A percentile compares a stretch with the other conserved stretches of the same genome.
These are phyloP conservation scores for Pardalotus punctatus DNA, from an alignment of 2,113 vertebrate species.

Conservation along the genomic window DNA sequence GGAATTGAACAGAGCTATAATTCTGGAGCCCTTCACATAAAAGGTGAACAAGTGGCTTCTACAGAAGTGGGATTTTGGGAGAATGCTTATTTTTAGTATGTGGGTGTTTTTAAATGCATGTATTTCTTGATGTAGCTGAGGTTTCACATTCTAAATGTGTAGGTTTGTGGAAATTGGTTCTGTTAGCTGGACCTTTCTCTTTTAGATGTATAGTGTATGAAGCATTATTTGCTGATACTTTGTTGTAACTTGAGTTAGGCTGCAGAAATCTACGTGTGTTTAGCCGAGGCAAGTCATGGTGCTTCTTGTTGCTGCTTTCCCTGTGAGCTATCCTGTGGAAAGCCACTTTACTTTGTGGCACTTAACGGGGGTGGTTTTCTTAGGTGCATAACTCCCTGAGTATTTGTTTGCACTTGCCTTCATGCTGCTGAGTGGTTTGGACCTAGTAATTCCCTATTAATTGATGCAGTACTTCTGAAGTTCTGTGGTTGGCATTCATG, in stretches of 20 bases:
- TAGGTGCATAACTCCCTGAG: background rate
- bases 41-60: conserved; percentile 73
- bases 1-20: conserved; percentile 88
- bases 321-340: background rate
- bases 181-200: background rate
- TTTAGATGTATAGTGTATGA: background rate
- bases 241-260: background rate
- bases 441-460: background rate
- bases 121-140: background rate
- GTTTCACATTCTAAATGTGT: background rate
- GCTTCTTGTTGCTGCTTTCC: background rate
- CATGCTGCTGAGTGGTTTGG: background rate
- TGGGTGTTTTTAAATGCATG: background rate
- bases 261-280: background rate
- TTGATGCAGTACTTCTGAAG: background rate
- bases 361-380: background rate
- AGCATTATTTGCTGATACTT: background rate
- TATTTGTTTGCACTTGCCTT: background rate
- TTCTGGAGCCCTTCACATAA: conserved; percentile 89
- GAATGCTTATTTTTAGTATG: background rate
- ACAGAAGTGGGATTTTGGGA: background rate
- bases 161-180: background rate
- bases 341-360: fast-evolving
- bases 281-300: background rate
- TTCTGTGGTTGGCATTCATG: background rate